Conservation (phyloP, 1,140 invertebrate species). For the Acromyrmex charruanus region DNA sequence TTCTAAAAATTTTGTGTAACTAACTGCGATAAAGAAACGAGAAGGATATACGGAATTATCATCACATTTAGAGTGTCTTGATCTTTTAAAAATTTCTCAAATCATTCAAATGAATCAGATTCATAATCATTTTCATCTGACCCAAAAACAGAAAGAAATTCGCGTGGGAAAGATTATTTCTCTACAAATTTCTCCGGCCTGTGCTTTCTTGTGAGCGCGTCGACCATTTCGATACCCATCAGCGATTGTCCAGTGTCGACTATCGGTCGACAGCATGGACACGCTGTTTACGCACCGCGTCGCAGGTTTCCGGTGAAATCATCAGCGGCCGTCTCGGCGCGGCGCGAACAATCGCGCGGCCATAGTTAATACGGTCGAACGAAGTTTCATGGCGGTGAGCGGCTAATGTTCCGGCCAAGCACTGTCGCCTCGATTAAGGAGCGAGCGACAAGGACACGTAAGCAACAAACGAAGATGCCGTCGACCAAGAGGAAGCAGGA, state of each 20-base stretch:
- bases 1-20: not conserved
- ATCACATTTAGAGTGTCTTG: not conserved
- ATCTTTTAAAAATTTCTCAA: not conserved
- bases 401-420: constrained; percentile 55
- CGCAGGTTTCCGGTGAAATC: constrained; percentile 73
- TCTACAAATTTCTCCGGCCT: not conserved
- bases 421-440: constrained; percentile 69
- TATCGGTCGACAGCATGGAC: constrained; percentile 61
- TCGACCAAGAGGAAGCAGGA: constrained; percentile 25
- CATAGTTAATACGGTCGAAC: constrained; percentile 71
- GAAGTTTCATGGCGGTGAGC: constrained; percentile 67
- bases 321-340: constrained; percentile 57
- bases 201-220: not conserved
- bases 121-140: not conserved
- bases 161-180: not conserved
- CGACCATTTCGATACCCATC: constrained; percentile 62
- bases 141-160: not conserved
- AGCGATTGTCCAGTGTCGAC: constrained; percentile 36
- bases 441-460: constrained; percentile 48
- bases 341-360: constrained; percentile 61
- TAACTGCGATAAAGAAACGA: not conserved
- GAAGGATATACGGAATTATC: not conserved
- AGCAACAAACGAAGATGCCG: constrained; percentile 36
- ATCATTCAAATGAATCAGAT: constrained; percentile 3
- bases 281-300: constrained; percentile 66